Percentiles rank a stretch among this genome's conserved stretches.
Conservation (phyloP, 2,888 invertebrate species). For the Drosophila anceps region DNA sequence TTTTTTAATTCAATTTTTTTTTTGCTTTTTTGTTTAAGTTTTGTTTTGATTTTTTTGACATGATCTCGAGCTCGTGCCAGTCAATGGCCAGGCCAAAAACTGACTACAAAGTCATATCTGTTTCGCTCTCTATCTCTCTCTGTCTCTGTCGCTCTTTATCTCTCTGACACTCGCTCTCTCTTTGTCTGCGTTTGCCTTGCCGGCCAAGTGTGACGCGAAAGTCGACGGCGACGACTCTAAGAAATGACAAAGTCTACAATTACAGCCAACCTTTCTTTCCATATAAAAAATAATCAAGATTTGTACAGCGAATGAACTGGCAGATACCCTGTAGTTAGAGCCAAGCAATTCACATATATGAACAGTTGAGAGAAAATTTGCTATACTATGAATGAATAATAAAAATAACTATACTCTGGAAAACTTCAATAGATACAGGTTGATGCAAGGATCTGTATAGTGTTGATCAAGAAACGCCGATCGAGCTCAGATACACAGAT, state of each 20-base stretch:
- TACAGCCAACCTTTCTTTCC: conserved; percentile 58
- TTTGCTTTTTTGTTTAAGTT: background rate
- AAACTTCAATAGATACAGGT: background rate
- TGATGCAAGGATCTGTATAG: background rate
- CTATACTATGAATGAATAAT: too few relatives aligned
- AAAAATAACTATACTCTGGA: too few relatives aligned
- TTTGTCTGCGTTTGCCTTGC: conserved; percentile 5
- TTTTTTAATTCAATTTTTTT: conserved; percentile 8
- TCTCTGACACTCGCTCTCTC: background rate
- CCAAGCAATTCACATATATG: too few relatives aligned
- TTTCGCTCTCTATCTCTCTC: background rate
- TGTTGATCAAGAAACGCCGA: too few relatives aligned
- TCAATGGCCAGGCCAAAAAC: conserved; percentile 54
- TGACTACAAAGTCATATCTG: conserved; percentile 16
- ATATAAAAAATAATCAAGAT: conserved; percentile 21
- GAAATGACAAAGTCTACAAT: conserved; percentile 61
- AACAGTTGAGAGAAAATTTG: background rate
- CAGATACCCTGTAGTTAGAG: background rate
- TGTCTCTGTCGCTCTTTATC: background rate
- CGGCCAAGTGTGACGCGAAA: conserved; percentile 79
- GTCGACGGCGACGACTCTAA: conserved; percentile 63
- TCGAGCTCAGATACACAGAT: background rate
- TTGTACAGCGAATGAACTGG: background rate
- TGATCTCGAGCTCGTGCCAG: conserved; percentile 44
- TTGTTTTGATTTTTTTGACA: conserved; percentile 10